phyloP scores from a whole-genome alignment of 2,797 vertebrate species.

The Oreochromis mossambicus region DNA sequence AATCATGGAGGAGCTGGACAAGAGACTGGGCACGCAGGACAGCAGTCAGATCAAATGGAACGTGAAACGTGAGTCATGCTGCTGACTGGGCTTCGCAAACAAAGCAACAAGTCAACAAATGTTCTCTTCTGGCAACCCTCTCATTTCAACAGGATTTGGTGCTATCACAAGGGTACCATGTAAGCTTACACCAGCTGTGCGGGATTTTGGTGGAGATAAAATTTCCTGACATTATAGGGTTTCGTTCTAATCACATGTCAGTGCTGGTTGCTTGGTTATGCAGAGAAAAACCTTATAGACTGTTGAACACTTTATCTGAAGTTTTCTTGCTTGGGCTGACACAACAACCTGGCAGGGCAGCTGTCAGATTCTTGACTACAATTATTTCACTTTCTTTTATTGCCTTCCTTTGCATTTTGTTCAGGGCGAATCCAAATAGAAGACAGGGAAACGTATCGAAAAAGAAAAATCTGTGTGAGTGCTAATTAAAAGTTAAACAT shows the following conservation, averaged over 20 bases:
- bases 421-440: background rate
- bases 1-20: constrained; percentile 76
- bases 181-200: constrained; percentile 37
- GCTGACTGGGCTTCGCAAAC: background rate
- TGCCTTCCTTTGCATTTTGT: background rate
- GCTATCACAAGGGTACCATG: constrained; percentile 23
- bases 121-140: constrained; percentile 22
- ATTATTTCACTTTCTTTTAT: background rate
- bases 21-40: constrained; percentile 71
- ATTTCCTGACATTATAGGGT: background rate
- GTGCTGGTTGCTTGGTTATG: background rate
- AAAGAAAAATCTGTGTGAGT: background rate
- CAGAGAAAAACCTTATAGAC: background rate
- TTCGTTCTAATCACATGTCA: background rate
- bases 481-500: background rate
- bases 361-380: background rate
- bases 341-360: background rate
- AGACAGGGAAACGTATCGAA: background rate
- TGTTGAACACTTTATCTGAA: background rate
- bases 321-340: background rate
- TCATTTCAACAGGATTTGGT: constrained; percentile 32
- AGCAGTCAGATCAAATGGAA: constrained; percentile 78
- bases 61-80: constrained; percentile 79
- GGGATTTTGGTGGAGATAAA: constrained; percentile 14
- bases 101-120: constrained; percentile 49